Evolutionary conservation across 1,140 invertebrate genomes (phyloP).

Genomic region (Leptinotarsa undecemlineata): DNA sequence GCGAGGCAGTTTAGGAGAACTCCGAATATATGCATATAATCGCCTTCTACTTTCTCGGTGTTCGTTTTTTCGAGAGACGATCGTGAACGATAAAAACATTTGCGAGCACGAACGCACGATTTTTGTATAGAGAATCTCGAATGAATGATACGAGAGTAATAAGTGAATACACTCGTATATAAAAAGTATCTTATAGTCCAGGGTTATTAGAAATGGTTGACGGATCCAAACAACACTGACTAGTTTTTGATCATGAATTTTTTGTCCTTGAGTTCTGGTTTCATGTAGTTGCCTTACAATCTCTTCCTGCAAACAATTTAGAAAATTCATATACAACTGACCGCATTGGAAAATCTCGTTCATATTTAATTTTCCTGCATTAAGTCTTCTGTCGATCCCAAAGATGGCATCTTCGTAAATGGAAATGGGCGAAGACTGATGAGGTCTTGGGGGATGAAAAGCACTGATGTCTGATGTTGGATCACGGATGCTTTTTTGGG

Average conservation of each 20-base stretch:
- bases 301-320: neutral
- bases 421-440: too few relatives aligned
- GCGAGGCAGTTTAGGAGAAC: slow-evolving; percentile 7
- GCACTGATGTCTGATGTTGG: too few relatives aligned
- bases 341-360: too few relatives aligned
- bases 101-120: neutral
- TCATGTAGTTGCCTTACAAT: neutral
- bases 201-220: neutral
- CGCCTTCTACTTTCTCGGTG: slow-evolving; percentile 12
- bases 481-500: too few relatives aligned
- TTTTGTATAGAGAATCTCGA: neutral
- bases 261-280: too few relatives aligned
- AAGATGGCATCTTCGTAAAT: too few relatives aligned
- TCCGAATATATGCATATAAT: slow-evolving; percentile 16
- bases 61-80: slow-evolving; percentile 5
- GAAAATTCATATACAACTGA: too few relatives aligned
- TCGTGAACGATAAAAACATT: neutral
- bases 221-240: too few relatives aligned
- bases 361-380: too few relatives aligned
- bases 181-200: neutral
- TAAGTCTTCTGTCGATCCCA: too few relatives aligned
- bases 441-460: too few relatives aligned
- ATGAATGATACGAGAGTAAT: neutral
- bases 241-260: too few relatives aligned
- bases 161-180: neutral